phyloP scores from a whole-genome alignment of 2,797 vertebrate species.

The Enteromius fasciolatus region DNA sequence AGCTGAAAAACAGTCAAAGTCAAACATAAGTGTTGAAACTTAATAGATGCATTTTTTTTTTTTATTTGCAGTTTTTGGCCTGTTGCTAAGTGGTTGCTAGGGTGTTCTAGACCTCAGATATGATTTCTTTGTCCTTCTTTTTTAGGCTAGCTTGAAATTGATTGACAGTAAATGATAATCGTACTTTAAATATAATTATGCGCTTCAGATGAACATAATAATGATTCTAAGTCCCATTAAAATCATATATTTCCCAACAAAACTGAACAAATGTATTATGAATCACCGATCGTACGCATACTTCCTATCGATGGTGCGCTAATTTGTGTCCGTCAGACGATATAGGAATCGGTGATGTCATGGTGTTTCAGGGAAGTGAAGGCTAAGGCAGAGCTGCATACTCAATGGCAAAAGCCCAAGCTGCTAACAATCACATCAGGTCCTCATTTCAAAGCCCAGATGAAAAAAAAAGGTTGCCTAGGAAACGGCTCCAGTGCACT shows the following conservation, averaged over 20 bases:
- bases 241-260: neutral
- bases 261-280: neutral
- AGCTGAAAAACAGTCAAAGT: neutral
- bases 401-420: conserved; percentile 41
- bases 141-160: neutral
- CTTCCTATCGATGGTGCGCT: neutral
- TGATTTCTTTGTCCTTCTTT: neutral
- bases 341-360: conserved; percentile 12
- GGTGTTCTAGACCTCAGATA: conserved; percentile 1
- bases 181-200: neutral
- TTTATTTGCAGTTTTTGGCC: neutral
- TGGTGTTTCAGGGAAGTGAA: conserved; percentile 30
- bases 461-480: conserved; percentile 63
- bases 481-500: conserved; percentile 67
- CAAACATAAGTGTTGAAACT: neutral
- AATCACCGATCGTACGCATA: neutral
- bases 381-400: conserved; percentile 35
- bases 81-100: neutral
- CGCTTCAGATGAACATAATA: neutral
- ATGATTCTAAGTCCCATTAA: neutral
- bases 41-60: neutral
- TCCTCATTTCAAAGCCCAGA: conserved; percentile 53
- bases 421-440: conserved; percentile 51
- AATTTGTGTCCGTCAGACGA: conserved; percentile 9
- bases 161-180: neutral